phyloP scores from a whole-genome alignment of 1,140 invertebrate species.

The Phymastichus coffea region DNA sequence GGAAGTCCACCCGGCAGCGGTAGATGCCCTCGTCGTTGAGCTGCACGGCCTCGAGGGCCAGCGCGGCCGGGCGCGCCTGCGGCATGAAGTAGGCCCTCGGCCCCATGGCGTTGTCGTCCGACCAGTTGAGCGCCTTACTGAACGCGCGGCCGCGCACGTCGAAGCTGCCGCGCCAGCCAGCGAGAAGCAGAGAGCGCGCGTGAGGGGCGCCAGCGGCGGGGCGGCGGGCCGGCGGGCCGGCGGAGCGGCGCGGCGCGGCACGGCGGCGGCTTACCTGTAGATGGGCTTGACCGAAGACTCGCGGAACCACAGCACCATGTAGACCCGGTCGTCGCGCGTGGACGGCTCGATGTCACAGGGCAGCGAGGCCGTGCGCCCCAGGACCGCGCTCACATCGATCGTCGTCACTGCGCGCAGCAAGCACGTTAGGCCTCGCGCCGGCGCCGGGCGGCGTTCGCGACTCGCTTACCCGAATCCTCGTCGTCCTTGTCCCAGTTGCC shows the following conservation, averaged over 20 bases:
- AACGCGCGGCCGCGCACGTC: slow-evolving; percentile 77
- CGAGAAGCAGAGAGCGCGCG: too few species aligned
- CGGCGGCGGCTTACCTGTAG: slow-evolving; percentile 69
- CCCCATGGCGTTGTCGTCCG: slow-evolving; percentile 72
- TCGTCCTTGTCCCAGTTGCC: slow-evolving; percentile 53
- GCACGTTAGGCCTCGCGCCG: not conserved
- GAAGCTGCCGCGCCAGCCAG: slow-evolving; percentile 60
- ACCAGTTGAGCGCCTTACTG: slow-evolving; percentile 76
- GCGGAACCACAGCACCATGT: slow-evolving; percentile 89
- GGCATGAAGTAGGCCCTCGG: slow-evolving; percentile 79
- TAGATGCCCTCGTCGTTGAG: slow-evolving; percentile 83
- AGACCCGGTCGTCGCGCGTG: slow-evolving; percentile 77
- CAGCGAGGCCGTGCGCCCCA: slow-evolving; percentile 73
- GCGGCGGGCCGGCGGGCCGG: too few species aligned
- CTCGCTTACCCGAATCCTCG: slow-evolving; percentile 43
- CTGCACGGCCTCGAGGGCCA: slow-evolving; percentile 79
- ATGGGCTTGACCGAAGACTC: slow-evolving; percentile 80
- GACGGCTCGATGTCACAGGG: slow-evolving; percentile 82
- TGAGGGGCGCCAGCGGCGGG: not conserved
- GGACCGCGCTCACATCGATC: slow-evolving; percentile 75
- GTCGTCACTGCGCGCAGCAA: slow-evolving; percentile 61
- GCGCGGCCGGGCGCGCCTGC: slow-evolving; percentile 69
- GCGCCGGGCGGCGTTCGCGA: not conserved
- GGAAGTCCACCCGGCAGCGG: slow-evolving; percentile 86
- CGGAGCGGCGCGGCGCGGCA: not conserved